Conservation (phyloP, 2,113 vertebrate species). For the Pomatostomus ruficeps region DNA sequence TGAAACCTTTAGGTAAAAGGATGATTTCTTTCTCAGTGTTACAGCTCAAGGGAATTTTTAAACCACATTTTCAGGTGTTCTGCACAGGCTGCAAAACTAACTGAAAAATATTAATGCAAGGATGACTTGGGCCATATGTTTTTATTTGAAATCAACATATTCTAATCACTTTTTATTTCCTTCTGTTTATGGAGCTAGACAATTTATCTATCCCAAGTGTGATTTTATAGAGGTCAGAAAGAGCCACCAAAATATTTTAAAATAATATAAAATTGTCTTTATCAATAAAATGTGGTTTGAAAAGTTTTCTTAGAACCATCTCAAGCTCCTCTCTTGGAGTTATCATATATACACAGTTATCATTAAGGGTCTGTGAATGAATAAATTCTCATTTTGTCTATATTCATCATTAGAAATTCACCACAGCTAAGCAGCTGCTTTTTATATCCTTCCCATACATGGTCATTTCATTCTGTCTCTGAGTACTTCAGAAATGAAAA, state of each 20-base stretch:
- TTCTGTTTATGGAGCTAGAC: not conserved
- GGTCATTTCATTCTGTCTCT: slow-evolving; percentile 8
- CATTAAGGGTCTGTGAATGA: not conserved
- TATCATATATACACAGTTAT: not conserved
- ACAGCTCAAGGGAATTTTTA: not conserved
- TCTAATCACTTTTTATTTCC: not conserved
- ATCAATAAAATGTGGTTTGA: not conserved
- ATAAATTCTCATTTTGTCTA: not conserved
- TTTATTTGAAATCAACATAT: not conserved
- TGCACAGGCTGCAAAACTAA: not conserved
- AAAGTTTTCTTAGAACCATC: not conserved
- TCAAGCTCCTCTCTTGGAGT: not conserved
- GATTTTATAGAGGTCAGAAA: not conserved
- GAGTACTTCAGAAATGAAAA: slow-evolving; percentile 40
- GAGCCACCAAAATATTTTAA: not conserved
- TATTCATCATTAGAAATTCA: not conserved
- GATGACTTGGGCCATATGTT: not conserved
- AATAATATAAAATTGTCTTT: not conserved
- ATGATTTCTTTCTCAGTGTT: not conserved
- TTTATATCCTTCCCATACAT: slow-evolving; percentile 23
- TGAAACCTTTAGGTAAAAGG: not conserved
- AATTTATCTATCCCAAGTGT: not conserved
- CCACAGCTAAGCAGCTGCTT: not conserved
- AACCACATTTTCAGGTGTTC: not conserved
- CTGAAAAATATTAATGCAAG: not conserved